These are phyloP conservation scores for Onychorhynchus coronatus DNA, from an alignment of 2,113 vertebrate genomes.

Conservation along the genomic window DNA sequence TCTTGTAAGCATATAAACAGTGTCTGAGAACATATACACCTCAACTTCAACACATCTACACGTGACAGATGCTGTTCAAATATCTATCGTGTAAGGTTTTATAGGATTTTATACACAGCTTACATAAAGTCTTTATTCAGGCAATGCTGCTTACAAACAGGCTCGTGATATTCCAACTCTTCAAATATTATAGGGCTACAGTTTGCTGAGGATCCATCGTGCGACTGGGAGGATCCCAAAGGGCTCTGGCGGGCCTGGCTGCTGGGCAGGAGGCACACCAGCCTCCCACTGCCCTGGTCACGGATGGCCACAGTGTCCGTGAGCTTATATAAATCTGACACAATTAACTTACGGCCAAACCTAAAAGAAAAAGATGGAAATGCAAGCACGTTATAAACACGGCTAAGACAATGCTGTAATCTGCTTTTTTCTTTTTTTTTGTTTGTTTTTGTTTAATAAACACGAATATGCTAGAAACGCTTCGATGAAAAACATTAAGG, in stretches of 20 bases:
- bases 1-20: not conserved
- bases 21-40: not conserved
- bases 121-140: constrained; percentile 87
- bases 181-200: constrained; percentile 95
- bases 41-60: rapidly evolving
- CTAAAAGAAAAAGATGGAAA: constrained; percentile 47
- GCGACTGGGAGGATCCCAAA: constrained; percentile 89
- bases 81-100: not conserved
- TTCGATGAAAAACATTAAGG: not conserved
- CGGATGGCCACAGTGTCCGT: constrained; percentile 87
- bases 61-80: not conserved
- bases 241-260: constrained; percentile 91
- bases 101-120: not conserved
- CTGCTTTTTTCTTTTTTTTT: no score
- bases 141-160: constrained; percentile 90
- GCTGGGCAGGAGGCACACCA: constrained; percentile 89
- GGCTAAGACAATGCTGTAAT: not conserved
- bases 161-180: constrained; percentile 94
- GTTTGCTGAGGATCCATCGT: constrained; percentile 86
- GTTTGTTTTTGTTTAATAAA: not conserved
- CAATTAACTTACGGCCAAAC: constrained; percentile 84
- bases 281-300: constrained; percentile 86
- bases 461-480: not conserved
- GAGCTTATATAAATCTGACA: constrained; percentile 88
- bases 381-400: not conserved